Conservation (phyloP, 2,888 invertebrate species). For the Drosophila parthenogenetica region DNA sequence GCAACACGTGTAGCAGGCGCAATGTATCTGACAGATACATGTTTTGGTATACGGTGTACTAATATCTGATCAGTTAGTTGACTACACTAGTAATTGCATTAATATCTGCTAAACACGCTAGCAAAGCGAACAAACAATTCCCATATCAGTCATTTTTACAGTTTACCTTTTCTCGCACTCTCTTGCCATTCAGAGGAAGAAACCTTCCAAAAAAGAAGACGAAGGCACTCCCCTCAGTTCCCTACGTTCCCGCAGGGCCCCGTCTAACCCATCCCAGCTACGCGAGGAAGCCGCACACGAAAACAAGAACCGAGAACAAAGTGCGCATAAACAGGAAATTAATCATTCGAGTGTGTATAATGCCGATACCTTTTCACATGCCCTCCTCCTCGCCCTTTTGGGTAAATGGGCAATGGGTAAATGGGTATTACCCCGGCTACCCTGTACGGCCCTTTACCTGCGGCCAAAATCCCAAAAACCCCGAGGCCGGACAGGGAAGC, state of each 20-base stretch:
- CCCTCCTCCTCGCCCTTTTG: constrained; percentile 20
- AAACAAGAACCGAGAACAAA: constrained; percentile 60
- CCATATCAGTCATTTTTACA: constrained; percentile 35
- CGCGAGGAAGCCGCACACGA: constrained; percentile 64
- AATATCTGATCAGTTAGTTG: constrained; percentile 58
- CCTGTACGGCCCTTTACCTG: constrained; percentile 31
- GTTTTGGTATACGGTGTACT: constrained; percentile 11
- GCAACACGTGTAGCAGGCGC: constrained; percentile 69
- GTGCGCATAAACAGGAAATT: constrained; percentile 80
- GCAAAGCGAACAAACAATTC: constrained; percentile 1
- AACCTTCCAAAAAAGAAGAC: constrained; percentile 57
- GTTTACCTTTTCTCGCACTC: constrained; percentile 34
- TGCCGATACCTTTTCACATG: constrained; percentile 56
- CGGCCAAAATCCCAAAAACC: constrained; percentile 29
- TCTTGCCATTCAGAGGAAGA: constrained; percentile 53
- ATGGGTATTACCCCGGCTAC: constrained; percentile 14
- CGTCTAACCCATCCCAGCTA: not conserved
- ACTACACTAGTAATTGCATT: constrained; percentile 54
- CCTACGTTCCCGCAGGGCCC: not conserved
- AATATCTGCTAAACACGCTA: constrained; percentile 68
- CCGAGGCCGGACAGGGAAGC: constrained; percentile 36
- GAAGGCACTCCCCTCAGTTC: not conserved
- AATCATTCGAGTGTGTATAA: constrained; percentile 70
- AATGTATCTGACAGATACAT: constrained; percentile 64
- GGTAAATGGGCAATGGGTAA: constrained; percentile 3